Percentiles rank a stretch among this genome's conserved stretches.
Conservation (phyloP, 2,888 invertebrate species). For the Agrochola macilenta region DNA sequence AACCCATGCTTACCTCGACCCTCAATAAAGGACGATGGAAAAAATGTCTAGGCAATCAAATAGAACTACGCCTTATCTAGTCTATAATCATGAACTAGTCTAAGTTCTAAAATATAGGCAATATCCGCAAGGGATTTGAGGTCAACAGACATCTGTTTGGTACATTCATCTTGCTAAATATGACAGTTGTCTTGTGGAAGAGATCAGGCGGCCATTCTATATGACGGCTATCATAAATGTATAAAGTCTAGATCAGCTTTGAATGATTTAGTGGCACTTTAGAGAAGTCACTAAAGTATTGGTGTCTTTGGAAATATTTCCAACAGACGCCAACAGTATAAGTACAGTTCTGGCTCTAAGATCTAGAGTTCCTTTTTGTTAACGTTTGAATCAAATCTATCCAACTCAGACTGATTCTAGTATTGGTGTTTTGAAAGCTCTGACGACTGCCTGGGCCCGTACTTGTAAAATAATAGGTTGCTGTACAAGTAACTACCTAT, state of each 20-base stretch:
- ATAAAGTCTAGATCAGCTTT: slow-evolving; percentile 30
- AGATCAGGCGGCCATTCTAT: slow-evolving; percentile 25
- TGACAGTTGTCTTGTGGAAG: slow-evolving; percentile 34
- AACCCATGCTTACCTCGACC: slow-evolving; percentile 37
- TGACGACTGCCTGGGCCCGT: no score
- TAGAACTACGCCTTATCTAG: slow-evolving; percentile 8
- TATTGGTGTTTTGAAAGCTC: neutral
- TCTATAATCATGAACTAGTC: slow-evolving; percentile 11
- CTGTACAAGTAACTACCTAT: neutral
- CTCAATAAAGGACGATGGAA: slow-evolving; percentile 37
- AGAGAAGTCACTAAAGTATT: neutral
- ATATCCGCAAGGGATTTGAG: slow-evolving; percentile 28
- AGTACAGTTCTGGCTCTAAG: neutral
- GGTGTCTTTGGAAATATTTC: slow-evolving; percentile 6
- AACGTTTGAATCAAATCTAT: neutral
- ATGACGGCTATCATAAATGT: slow-evolving; percentile 26
- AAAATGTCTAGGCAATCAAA: slow-evolving; percentile 18
- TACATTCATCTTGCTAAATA: slow-evolving; percentile 51
- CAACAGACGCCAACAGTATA: neutral
- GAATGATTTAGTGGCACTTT: slow-evolving; percentile 33
- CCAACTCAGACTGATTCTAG: no score
- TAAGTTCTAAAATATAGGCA: slow-evolving; percentile 22
- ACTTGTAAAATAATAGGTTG: neutral
- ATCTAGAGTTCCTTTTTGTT: neutral
- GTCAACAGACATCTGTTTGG: slow-evolving; percentile 50